phyloP scores from a whole-genome alignment of 1,140 invertebrate genomes.

The Ectropis grisescens region DNA sequence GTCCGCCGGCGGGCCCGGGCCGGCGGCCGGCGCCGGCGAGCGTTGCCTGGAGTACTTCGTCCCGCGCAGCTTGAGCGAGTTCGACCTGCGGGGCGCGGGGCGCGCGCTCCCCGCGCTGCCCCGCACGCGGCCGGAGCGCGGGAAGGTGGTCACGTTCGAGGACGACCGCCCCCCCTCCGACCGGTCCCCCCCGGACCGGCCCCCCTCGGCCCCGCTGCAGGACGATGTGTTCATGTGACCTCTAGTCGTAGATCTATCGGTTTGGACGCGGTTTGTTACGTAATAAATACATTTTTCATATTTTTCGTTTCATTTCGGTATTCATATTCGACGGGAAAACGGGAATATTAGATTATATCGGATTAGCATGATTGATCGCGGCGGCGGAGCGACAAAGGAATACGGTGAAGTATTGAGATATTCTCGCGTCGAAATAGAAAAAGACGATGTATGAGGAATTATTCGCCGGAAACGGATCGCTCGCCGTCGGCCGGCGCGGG shows the following conservation, averaged over 20 bases:
- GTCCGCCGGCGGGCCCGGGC: too few species aligned
- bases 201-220: conserved; percentile 21
- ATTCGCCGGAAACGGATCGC: too few species aligned
- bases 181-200: too few species aligned
- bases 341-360: too few species aligned
- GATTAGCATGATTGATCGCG: too few species aligned
- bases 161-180: conserved; percentile 73
- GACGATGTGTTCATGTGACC: conserved; percentile 66
- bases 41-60: conserved; percentile 85
- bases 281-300: conserved; percentile 25
- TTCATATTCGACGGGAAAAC: too few species aligned
- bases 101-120: conserved; percentile 42
- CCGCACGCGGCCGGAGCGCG: conserved; percentile 67
- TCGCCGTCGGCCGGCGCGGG: too few species aligned
- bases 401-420: too few species aligned
- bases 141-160: conserved; percentile 88
- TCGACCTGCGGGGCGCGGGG: conserved; percentile 75
- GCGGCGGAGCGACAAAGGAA: too few species aligned
- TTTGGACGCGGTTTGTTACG: conserved; percentile 49
- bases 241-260: conserved; percentile 23
- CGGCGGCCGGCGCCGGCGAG: conserved; percentile 73
- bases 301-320: too few species aligned
- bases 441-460: too few species aligned
- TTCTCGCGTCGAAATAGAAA: too few species aligned
- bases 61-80: conserved; percentile 84